Evolutionary conservation across 2,888 invertebrate genomes (phyloP), one percentile per base, ranked within the genome.

Genomic region (Amiota communis): DNA sequence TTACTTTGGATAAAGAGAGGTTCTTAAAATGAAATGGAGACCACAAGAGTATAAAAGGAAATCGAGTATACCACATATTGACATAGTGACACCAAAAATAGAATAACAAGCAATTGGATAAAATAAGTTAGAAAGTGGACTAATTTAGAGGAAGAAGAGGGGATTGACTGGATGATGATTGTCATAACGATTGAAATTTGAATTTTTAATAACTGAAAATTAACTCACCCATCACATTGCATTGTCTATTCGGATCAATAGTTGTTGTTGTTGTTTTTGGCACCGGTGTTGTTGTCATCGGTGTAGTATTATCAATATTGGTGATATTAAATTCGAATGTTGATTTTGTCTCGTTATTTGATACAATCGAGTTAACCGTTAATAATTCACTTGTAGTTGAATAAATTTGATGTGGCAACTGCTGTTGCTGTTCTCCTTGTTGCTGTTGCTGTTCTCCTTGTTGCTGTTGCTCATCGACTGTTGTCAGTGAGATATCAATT

Each of bases 401-500:
- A 20, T 59, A 10, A 59, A 59, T 59, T 69, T 74, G 75, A 4
- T 78, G 79, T 68, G 78, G 80, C 72, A 75, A 75, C 23, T 76
- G 73, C 67, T 73, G 72, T 17, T 72, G 72, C 46, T 76, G 74
- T 63, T 75, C 75, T 71, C 76, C 74, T 20, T 78, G 79, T 68
- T 78, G 80, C 72, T 76, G 75, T 36, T 76, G 73, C 67, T 73
- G 72, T 17, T 72, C 70, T n/a, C n/a, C n/a, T 36, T 76, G 74
- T 59, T 75, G 75, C 15, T 80, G 79, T 72, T 84, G 83, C 74
- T 85, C 83, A 82, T 87, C 86, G 74, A 87, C 87, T 75, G 88
- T 86, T 80, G 87, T 88, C 82, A 88, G 83, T 84, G 87, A 84
- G 78, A 88, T 87, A 82, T 88, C 88, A 83, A 88, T 86, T 82